phyloP scores from a whole-genome alignment of 2,888 invertebrate species.

The Rhagium mordax region DNA sequence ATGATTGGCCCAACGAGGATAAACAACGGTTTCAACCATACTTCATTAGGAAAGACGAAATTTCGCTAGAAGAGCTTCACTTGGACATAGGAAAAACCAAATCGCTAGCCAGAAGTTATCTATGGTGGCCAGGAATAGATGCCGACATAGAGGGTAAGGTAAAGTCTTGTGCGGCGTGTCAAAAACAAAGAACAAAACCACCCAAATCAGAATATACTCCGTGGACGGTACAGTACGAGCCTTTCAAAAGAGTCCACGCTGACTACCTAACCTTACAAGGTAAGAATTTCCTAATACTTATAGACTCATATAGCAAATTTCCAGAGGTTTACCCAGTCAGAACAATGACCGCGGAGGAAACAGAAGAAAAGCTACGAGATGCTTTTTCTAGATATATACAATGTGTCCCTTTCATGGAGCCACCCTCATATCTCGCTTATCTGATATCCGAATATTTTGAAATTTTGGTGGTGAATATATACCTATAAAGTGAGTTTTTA shows the following conservation, averaged over 20 bases:
- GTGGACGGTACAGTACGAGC: not conserved
- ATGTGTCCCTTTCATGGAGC: not conserved
- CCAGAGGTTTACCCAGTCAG: constrained; percentile 1
- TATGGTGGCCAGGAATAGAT: not conserved
- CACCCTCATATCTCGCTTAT: too few species aligned
- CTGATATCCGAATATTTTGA: too few species aligned
- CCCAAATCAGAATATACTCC: not conserved
- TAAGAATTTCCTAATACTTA: not conserved
- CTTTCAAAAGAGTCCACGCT: not conserved
- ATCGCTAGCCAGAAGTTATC: not conserved
- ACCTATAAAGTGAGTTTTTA: too few species aligned
- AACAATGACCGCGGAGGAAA: not conserved
- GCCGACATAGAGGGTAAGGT: not conserved
- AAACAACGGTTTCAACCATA: not conserved
- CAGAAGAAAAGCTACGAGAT: not conserved
- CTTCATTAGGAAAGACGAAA: not conserved
- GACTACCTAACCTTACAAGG: not conserved
- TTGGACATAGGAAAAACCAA: not conserved
- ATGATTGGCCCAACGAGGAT: not conserved
- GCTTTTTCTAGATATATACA: not conserved
- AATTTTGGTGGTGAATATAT: too few species aligned
- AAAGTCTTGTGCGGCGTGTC: not conserved
- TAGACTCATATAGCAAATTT: not conserved
- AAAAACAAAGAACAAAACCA: not conserved
- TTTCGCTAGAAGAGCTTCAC: not conserved